phyloP scores from a whole-genome alignment of 1,140 invertebrate genomes.

The Tetraneura akinire region DNA sequence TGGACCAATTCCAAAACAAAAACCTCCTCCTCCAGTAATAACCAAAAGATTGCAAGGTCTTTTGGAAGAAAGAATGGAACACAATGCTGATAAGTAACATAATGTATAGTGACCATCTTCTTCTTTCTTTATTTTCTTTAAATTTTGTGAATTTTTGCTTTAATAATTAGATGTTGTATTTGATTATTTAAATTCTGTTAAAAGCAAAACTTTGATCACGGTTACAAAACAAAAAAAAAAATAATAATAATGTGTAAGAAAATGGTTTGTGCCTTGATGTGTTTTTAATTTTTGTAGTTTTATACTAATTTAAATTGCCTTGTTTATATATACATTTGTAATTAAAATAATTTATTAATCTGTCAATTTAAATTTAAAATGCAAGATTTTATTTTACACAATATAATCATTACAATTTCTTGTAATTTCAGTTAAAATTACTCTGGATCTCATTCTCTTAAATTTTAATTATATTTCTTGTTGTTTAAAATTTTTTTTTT shows the following conservation, averaged over 20 bases:
- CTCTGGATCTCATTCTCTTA: constrained; percentile 32
- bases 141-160: constrained; percentile 35
- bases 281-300: background rate
- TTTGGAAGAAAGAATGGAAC: constrained; percentile 61
- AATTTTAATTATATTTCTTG: background rate
- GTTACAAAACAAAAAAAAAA: background rate
- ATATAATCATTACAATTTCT: background rate
- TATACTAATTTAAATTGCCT: background rate
- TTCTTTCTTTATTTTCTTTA: constrained; percentile 7
- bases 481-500: constrained; percentile 25
- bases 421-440: constrained; percentile 10
- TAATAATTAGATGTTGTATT: background rate
- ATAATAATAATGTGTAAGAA: background rate
- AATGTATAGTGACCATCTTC: background rate
- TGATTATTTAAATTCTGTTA: background rate
- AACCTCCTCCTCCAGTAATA: constrained; percentile 58
- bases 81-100: constrained; percentile 45
- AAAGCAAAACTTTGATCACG: background rate
- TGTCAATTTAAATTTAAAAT: background rate
- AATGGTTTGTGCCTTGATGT: background rate
- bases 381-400: background rate
- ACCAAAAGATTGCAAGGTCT: constrained; percentile 64
- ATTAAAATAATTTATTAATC: background rate
- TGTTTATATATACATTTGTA: background rate
- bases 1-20: constrained; percentile 59